Evolutionary conservation across 1,140 invertebrate species (phyloP), one percentile per base, ranked within the genome.

Genomic region (Drosophila leontia): DNA sequence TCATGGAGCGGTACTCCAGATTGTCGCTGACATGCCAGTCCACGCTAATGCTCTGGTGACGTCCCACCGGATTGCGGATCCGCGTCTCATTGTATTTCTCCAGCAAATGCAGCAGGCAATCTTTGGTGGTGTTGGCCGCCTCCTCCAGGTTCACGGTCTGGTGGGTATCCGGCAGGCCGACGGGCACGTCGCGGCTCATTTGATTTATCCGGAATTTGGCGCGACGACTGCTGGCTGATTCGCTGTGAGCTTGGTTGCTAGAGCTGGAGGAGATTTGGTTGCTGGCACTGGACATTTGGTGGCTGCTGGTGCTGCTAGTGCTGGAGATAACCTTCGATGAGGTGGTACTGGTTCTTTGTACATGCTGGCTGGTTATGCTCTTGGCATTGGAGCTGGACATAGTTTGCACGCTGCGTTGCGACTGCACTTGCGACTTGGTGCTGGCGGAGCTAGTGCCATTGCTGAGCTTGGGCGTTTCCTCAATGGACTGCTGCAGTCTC

Each of bases 31-130:
- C 61, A 56, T 91, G 91, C 81, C 91, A 91, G 50, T 93, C 92
- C 23, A 93, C 86, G 42, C 91, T 91, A 35, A 93, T 92, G 78
- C 92, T 93, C 55, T 92, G 92, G 65, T 93, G 92, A 1, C 92
- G 53, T 0, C 81, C 84, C 47, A 92, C 34, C 0, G 88, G 86
- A 75, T 92, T 92, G 35, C 82, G 82, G 19, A 76, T 77, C 34
- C 92, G 85, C 2, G 84, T 94, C 50, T 96, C 95, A 3, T 95
- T 95, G 95, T 96, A 96, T 91, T 96, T 96, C 61, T 96, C 95
- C 37, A 97, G 87, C 45, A 97, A 92, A 91, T 96, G 95, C 19
- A 96, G 84, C 34, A 97, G 88, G 19, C 96, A 93, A 87, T 96
- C 95, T 92, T 96, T 96, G 11, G 96, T 96, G 70, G 95, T 95